Evolutionary conservation across 2,113 vertebrate species (phyloP).

Genomic region (Sphyrna mokarran): DNA sequence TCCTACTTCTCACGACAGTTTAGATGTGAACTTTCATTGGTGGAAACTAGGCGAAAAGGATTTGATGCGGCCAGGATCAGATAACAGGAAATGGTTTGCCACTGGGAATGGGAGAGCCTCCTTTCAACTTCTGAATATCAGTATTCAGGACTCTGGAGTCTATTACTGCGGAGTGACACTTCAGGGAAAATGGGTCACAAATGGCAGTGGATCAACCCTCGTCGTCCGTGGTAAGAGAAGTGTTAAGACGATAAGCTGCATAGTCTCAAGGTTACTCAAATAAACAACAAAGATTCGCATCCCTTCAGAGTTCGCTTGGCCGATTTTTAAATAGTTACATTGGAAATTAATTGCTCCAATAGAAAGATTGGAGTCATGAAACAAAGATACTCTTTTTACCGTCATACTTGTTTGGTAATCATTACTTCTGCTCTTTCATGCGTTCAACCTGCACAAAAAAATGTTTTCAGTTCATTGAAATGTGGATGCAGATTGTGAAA

Average conservation of each 20-base stretch:
- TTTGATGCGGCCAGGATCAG: background rate
- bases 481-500: background rate
- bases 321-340: background rate
- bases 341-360: background rate
- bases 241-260: background rate
- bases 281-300: background rate
- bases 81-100: background rate
- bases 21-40: background rate
- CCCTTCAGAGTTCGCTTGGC: background rate
- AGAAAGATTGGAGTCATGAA: background rate
- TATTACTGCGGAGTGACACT: background rate
- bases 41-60: constrained; percentile 1
- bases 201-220: background rate
- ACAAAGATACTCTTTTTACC: background rate
- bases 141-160: background rate
- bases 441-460: background rate
- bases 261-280: background rate
- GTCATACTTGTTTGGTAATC: background rate
- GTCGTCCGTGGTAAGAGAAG: background rate
- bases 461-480: background rate
- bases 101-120: background rate
- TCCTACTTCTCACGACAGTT: too few relatives aligned
- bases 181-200: background rate
- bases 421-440: background rate
- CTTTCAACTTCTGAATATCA: background rate